phyloP scores from a whole-genome alignment of 2,113 vertebrate species.

The Rostratula benghalensis region DNA sequence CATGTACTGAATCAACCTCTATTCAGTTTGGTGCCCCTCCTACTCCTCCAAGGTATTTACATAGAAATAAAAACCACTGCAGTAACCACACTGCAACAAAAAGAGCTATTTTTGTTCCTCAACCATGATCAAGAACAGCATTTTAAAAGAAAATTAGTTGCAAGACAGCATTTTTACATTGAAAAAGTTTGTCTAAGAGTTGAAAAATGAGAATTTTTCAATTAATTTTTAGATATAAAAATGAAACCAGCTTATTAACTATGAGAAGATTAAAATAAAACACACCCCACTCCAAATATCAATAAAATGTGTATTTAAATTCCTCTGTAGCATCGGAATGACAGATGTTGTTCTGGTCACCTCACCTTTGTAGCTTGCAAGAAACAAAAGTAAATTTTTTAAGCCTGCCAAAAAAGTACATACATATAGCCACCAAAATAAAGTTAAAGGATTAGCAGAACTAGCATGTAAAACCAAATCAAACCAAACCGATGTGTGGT shows the following conservation, averaged over 20 bases:
- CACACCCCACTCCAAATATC: background rate
- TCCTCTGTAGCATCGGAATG: background rate
- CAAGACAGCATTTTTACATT: background rate
- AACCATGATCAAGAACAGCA: background rate
- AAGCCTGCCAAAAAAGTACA: background rate
- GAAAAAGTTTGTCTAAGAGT: background rate
- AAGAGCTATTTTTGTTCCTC: background rate
- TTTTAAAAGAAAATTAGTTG: background rate
- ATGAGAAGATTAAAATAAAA: background rate
- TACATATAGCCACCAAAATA: background rate
- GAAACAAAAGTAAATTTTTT: background rate
- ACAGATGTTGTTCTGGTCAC: background rate
- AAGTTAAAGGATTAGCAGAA: background rate
- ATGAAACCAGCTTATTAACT: background rate
- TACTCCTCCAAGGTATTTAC: background rate
- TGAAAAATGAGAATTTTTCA: background rate
- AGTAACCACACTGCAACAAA: background rate
- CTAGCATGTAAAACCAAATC: background rate
- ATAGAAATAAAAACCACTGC: background rate
- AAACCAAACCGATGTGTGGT: background rate
- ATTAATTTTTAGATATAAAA: background rate
- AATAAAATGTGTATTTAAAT: background rate
- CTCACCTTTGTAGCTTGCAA: background rate
- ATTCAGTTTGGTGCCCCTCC: background rate
- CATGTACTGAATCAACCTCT: background rate